Conservation (phyloP, 2,113 vertebrate genomes). For the Otus sunia region DNA sequence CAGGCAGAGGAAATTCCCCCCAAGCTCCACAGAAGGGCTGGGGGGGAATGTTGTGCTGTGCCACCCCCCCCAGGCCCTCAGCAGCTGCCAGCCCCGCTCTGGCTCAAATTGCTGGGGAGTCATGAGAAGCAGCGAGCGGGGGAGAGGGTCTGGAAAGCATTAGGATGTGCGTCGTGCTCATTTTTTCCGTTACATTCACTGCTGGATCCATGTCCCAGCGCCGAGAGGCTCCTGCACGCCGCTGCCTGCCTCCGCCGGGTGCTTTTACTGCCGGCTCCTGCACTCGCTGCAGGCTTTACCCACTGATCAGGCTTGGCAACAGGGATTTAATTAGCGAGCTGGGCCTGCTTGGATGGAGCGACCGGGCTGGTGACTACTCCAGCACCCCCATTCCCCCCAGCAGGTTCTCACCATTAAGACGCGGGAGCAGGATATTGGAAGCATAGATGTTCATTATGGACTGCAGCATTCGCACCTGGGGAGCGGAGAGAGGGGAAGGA, state of each 20-base stretch:
- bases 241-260: fast-evolving
- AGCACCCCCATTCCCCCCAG: neutral
- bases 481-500: neutral
- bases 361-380: fast-evolving
- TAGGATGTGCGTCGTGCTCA: neutral
- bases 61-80: too few species aligned
- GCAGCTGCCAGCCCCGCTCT: neutral
- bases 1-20: neutral
- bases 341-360: fast-evolving
- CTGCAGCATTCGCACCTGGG: slow-evolving; percentile 61
- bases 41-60: neutral
- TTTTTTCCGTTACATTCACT: neutral
- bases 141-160: slow-evolving; percentile 1
- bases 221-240: fast-evolving
- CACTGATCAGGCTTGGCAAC: neutral
- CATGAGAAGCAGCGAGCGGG: neutral
- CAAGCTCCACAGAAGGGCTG: too few species aligned
- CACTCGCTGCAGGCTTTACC: neutral
- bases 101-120: neutral
- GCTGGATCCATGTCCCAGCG: neutral
- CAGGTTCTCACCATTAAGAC: slow-evolving; percentile 65
- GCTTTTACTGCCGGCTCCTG: neutral
- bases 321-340: neutral
- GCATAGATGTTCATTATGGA: slow-evolving; percentile 53
- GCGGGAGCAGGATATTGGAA: neutral